Evolutionary conservation across 2,888 invertebrate species (phyloP).

Genomic region (Leptothorax acervorum): DNA sequence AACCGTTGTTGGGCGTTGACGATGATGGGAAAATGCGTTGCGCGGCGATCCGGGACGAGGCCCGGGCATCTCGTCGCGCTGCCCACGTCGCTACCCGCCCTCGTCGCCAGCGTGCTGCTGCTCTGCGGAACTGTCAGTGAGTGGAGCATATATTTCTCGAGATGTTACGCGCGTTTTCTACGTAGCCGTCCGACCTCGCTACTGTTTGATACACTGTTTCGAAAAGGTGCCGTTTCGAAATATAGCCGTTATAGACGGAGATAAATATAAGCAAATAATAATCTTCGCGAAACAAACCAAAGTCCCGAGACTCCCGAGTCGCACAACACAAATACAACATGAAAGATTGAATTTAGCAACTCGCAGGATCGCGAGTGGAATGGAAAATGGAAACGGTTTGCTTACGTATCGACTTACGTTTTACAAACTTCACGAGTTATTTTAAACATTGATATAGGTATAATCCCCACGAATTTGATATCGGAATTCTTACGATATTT

Average conservation of each 20-base stretch:
- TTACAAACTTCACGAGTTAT: no score
- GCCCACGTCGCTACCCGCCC: conserved; percentile 60
- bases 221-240: neutral
- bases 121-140: conserved; percentile 80
- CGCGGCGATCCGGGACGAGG: conserved; percentile 74
- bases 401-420: no score
- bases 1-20: conserved; percentile 35
- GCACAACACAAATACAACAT: neutral
- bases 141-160: conserved; percentile 69
- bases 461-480: no score
- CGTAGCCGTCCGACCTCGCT: neutral
- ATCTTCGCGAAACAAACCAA: neutral
- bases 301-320: neutral
- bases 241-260: neutral
- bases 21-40: conserved; percentile 16
- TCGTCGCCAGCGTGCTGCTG: conserved; percentile 59
- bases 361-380: neutral
- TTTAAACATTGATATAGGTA: no score
- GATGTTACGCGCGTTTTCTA: conserved; percentile 45
- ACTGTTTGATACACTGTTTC: neutral
- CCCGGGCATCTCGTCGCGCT: conserved; percentile 68
- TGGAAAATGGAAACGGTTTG: neutral
- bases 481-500: no score
- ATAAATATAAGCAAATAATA: no score
- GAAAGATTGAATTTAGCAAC: conserved; percentile 1